Evolutionary conservation across 2,888 invertebrate species (phyloP), one percentile per base, ranked within the genome.

Genomic region (Galerucella pusilla): DNA sequence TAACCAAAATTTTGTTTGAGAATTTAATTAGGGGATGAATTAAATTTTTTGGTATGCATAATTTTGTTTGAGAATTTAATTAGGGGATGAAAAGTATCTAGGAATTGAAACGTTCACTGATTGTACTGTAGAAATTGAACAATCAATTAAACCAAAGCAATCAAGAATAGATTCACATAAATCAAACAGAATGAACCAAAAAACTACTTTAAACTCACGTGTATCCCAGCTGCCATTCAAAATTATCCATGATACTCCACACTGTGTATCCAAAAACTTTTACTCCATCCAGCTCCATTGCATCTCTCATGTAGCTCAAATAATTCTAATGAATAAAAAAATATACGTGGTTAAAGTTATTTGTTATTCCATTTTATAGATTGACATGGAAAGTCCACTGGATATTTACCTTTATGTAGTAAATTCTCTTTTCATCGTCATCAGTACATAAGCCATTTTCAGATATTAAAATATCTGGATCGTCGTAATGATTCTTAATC

Each of bases 371-470:
- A 11, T 63, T 63, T 35, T 35, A 63, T 7, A 3, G 5, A 59
- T 11, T 25, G 1, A 3, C 0, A 7, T 12, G 20, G 25, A 59
- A 25, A 61, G 10, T 12, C 25, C 11, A 14, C 1, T 16, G 10
- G 65, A n/a, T 52, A 54, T 74, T 74, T 79, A 85, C 85, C 64
- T 76, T 72, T 68, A 81, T 79, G 81, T 89, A 90, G 0, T 83
- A 78, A 12, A 90, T 86, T 64, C 91, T 85, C 68, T 87, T 88
- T 1, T 87, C 85, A 82, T 92, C 91, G 2, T 88, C 88, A 2
- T 89, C 90, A 0, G 79, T 63, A 20, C 77, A 7, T 88, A 71
- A 89, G 1, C 92, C 92, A 77, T 91, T 92, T 82, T 91, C 92
- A 0, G 90, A 90, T 2, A 92, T 83, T 71, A 88, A 88, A 7